Evolutionary conservation across 2,113 vertebrate genomes (phyloP).

Genomic region (Tapirus terrestris): DNA sequence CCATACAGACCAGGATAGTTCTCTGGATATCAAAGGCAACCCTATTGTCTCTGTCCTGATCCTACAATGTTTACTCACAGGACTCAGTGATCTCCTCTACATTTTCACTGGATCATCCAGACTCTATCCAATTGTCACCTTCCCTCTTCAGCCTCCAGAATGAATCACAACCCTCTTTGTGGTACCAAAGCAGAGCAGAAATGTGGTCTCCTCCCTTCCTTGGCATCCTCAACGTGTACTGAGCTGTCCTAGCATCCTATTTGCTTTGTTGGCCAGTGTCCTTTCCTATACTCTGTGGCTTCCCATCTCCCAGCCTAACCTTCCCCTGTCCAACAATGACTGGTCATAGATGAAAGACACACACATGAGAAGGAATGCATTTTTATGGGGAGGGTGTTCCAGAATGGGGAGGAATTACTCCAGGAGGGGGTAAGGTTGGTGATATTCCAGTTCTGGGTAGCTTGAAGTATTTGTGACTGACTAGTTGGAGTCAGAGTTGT

Average conservation of each 20-base stretch:
- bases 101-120: background rate
- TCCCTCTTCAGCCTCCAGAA: background rate
- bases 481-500: too few relatives aligned
- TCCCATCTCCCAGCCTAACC: background rate
- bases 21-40: background rate
- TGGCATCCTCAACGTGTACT: background rate
- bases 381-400: conserved; percentile 17
- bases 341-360: conserved; percentile 43
- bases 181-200: background rate
- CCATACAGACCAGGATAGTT: background rate
- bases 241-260: background rate
- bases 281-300: background rate
- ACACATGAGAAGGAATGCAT: background rate
- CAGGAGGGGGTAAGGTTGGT: background rate
- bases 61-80: background rate
- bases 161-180: background rate
- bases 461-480: background rate
- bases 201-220: background rate
- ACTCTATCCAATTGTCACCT: background rate
- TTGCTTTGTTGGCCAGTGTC: background rate
- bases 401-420: background rate
- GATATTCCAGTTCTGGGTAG: background rate
- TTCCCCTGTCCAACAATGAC: background rate
- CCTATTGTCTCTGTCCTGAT: background rate
- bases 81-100: background rate